Conservation (phyloP, 2,113 vertebrate genomes). For the Hoplias malabaricus region DNA sequence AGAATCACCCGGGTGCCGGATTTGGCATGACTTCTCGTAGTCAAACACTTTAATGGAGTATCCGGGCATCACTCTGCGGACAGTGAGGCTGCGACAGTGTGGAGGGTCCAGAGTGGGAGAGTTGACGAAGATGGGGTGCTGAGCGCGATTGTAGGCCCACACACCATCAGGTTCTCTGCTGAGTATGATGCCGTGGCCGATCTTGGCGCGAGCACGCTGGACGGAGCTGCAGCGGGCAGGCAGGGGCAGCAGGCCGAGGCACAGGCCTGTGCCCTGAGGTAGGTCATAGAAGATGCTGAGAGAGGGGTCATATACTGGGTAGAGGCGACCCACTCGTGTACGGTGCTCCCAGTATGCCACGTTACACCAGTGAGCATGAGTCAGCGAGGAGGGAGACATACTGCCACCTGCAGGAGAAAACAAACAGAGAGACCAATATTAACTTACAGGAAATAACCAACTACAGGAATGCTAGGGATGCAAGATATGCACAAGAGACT, state of each 20-base stretch:
- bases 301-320: constrained; percentile 97
- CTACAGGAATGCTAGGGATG: no score
- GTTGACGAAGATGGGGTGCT: constrained; percentile 99
- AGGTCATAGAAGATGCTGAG: constrained; percentile 99
- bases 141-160: constrained; percentile 98
- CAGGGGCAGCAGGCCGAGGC: constrained; percentile 94
- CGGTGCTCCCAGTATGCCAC: constrained; percentile 99
- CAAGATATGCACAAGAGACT: no score
- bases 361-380: constrained; percentile 94
- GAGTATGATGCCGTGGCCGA: constrained; percentile 97
- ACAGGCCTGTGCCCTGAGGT: constrained; percentile 99
- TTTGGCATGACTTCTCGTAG: constrained; percentile 96
- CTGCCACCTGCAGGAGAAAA: constrained; percentile 80
- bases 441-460: constrained; percentile 1
- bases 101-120: constrained; percentile 99
- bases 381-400: constrained; percentile 82
- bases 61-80: constrained; percentile 97
- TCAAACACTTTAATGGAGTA: constrained; percentile 99
- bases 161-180: constrained; percentile 93
- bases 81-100: constrained; percentile 92
- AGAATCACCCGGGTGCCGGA: constrained; percentile 96
- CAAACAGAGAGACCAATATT: background rate
- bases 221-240: constrained; percentile 97
- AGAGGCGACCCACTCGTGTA: constrained; percentile 92
- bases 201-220: constrained; percentile 94